Conservation (phyloP, 30 jellyfish, hydroid and myxozoan species). For the Cassiopea andromeda region DNA sequence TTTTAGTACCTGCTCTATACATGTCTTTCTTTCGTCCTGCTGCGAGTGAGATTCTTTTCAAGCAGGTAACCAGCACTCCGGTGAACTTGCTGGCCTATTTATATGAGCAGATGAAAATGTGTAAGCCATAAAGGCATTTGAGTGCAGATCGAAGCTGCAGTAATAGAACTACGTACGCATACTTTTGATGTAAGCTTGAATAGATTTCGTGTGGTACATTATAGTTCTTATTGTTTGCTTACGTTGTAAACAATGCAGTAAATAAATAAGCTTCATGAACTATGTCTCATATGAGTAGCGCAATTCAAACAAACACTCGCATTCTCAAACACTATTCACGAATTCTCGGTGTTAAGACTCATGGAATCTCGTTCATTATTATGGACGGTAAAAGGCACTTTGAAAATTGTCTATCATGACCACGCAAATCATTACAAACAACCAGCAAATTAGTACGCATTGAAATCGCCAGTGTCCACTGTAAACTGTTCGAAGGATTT, state of each 20-base stretch:
- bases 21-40: not conserved
- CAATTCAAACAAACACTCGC: slow-evolving; percentile 8
- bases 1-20: not conserved
- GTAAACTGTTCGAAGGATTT: too few relatives aligned
- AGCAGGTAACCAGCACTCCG: not conserved
- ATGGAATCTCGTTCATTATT: not conserved
- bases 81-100: not conserved
- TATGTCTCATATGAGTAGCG: not conserved
- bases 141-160: not conserved
- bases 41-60: not conserved
- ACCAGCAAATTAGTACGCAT: not conserved
- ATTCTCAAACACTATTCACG: not conserved
- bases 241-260: not conserved
- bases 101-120: not conserved
- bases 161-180: slow-evolving; percentile 1
- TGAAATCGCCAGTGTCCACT: too few relatives aligned
- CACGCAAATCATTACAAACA: not conserved
- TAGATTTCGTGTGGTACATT: slow-evolving; percentile 48
- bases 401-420: not conserved
- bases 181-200: slow-evolving; percentile 1
- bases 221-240: slow-evolving; percentile 18
- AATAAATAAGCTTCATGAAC: slow-evolving; percentile 8
- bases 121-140: not conserved
- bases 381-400: not conserved
- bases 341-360: not conserved